These are phyloP conservation scores for Argentina silus DNA, from an alignment of 2,797 vertebrate genomes.

Conservation along the genomic window DNA sequence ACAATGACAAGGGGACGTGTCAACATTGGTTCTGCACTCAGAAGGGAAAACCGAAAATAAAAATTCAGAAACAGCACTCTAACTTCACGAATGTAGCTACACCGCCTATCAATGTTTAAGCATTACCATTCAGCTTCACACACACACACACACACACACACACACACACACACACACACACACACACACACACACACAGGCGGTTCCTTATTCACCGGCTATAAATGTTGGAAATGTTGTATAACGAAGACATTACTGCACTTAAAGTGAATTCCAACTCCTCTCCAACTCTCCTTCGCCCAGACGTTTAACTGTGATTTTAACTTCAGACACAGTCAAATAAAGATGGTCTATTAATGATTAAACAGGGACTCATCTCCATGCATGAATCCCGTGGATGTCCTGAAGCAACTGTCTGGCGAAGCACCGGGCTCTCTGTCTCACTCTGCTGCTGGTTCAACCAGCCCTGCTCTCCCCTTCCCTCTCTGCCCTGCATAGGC, in stretches of 20 bases:
- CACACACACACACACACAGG: too few relatives aligned
- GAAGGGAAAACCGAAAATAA: too few relatives aligned
- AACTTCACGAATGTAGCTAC: too few relatives aligned
- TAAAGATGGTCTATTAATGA: slow-evolving; percentile 18
- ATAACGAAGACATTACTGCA: neutral
- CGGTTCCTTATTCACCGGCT: neutral
- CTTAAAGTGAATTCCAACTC: neutral
- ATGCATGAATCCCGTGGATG: slow-evolving; percentile 1
- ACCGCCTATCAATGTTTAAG: too few relatives aligned
- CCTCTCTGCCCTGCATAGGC: neutral
- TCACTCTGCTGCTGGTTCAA: neutral
- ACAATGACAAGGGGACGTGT: too few relatives aligned
- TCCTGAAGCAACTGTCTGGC: slow-evolving; percentile 18
- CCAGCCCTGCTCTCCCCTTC: neutral
- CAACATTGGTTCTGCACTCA: too few relatives aligned
- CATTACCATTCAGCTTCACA: neutral
- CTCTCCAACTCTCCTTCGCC: neutral
- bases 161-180: too few relatives aligned
- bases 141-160: too few relatives aligned
- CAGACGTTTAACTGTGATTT: neutral
- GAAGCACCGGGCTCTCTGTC: slow-evolving; percentile 10
- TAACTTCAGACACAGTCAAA: slow-evolving; percentile 5
- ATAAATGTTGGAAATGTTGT: neutral
- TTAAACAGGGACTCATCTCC: slow-evolving; percentile 13
- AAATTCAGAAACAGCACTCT: too few relatives aligned